Conservation (phyloP, 2,113 vertebrate genomes). For the Motacilla tschutschensis region DNA sequence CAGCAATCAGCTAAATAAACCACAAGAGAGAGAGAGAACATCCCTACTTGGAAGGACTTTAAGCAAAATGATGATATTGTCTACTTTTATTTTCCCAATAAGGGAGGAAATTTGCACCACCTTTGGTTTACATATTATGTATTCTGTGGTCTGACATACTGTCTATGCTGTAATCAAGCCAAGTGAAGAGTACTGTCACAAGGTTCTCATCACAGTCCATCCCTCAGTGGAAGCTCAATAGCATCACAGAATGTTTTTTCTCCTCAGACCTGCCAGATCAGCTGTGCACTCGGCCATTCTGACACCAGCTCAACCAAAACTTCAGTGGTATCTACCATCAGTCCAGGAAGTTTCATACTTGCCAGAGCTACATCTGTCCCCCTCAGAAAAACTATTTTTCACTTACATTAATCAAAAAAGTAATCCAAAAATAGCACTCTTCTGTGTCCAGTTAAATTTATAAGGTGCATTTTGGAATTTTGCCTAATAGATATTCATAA, state of each 20-base stretch:
- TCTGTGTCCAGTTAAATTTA: background rate
- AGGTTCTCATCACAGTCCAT: background rate
- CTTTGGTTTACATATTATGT: background rate
- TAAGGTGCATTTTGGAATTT: background rate
- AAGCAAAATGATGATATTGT: background rate
- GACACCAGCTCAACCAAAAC: background rate
- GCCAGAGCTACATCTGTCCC: background rate
- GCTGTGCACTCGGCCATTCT: fast-evolving
- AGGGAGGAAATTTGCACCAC: background rate
- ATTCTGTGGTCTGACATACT: background rate
- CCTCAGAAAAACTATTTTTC: background rate
- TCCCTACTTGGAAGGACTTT: background rate
- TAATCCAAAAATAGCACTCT: fast-evolving
- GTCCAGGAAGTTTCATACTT: background rate
- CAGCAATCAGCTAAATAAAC: background rate
- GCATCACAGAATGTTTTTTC: background rate
- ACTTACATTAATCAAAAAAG: background rate
- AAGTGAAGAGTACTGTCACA: background rate
- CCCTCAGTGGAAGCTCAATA: background rate
- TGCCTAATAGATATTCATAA: background rate
- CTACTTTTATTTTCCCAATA: background rate
- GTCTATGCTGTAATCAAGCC: background rate
- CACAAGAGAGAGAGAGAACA: background rate
- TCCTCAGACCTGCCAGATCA: background rate
- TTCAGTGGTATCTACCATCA: background rate